Conservation (phyloP, 2,888 invertebrate species). For the Folsomia candida region DNA sequence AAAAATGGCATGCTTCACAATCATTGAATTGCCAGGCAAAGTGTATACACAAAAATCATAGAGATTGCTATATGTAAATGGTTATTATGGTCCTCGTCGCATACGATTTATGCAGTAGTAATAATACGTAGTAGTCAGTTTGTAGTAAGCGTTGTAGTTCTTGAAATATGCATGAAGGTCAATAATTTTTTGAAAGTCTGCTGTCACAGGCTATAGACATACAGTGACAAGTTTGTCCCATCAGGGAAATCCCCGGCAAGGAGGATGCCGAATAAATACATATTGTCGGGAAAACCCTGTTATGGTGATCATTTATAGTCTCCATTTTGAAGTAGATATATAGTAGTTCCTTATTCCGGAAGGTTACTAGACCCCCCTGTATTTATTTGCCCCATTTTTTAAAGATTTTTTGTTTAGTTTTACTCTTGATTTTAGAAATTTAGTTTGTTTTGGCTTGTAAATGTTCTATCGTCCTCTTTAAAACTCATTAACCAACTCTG, state of each 20-base stretch:
- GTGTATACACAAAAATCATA: too few relatives aligned
- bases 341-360: neutral
- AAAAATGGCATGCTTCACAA: neutral
- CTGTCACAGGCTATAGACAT: neutral
- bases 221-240: neutral
- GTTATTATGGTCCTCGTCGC: too few relatives aligned
- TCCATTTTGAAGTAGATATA: neutral
- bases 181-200: neutral
- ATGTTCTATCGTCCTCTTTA: neutral
- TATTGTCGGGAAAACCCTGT: neutral
- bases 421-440: neutral
- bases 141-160: neutral
- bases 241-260: neutral
- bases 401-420: neutral
- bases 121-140: too few relatives aligned
- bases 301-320: neutral
- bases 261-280: neutral
- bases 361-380: neutral
- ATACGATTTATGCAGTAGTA: too few relatives aligned
- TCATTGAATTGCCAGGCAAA: neutral
- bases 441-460: neutral
- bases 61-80: too few relatives aligned
- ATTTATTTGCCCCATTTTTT: neutral
- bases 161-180: neutral
- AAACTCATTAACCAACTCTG: neutral